phyloP scores from a whole-genome alignment of 2,113 vertebrate genomes.

The Melospiza georgiana region DNA sequence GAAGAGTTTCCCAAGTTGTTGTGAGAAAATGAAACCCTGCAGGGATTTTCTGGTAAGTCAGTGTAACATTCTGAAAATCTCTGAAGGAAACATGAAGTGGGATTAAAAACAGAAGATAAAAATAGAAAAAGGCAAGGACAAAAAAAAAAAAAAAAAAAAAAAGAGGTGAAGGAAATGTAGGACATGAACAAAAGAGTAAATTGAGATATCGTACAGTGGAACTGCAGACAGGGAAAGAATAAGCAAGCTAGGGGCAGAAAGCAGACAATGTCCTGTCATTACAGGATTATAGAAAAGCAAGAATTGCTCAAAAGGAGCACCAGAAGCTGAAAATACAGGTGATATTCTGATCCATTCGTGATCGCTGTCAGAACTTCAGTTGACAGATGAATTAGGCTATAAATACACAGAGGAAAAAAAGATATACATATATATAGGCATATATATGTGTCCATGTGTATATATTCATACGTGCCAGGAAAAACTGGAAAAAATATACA shows the following conservation, averaged over 20 bases:
- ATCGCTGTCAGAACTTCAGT: background rate
- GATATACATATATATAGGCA: no score
- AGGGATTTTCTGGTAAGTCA: constrained; percentile 17
- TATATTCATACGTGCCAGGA: no score
- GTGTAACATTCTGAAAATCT: constrained; percentile 10
- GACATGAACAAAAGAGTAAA: background rate
- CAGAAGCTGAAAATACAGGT: background rate
- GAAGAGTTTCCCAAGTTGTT: background rate
- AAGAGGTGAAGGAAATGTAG: background rate
- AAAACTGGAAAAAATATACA: background rate
- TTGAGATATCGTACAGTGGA: background rate
- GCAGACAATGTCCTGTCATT: background rate
- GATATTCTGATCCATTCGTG: background rate
- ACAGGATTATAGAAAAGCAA: background rate
- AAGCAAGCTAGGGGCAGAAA: background rate
- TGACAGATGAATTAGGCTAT: background rate
- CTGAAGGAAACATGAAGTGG: background rate
- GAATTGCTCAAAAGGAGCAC: background rate
- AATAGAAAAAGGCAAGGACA: constrained; percentile 10
- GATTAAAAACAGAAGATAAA: constrained; percentile 14
- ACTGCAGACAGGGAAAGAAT: background rate
- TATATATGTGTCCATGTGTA: no score
- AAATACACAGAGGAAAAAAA: background rate
- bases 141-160: background rate
- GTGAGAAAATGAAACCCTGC: constrained; percentile 17